These are phyloP conservation scores for Salvelinus namaycush DNA, from an alignment of 2,113 vertebrate species.

Conservation along the genomic window DNA sequence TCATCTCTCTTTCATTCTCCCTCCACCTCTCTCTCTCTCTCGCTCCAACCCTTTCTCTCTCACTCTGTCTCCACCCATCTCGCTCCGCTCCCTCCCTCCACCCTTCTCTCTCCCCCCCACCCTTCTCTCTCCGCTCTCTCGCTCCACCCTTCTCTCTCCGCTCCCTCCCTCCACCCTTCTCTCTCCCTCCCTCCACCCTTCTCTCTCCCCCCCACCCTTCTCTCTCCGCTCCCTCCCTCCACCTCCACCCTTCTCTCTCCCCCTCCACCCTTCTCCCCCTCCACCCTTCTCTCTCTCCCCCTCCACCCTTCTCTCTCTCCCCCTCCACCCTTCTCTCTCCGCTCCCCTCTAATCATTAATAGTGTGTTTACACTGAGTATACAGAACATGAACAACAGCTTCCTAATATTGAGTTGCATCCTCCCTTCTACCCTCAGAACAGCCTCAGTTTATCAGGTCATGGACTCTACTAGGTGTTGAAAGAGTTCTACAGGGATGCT, in stretches of 20 bases:
- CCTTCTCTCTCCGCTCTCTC: too few species aligned
- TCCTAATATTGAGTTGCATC: too few species aligned
- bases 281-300: neutral
- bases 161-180: too few species aligned
- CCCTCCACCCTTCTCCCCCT: neutral
- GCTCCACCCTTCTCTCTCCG: too few species aligned
- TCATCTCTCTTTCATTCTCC: neutral
- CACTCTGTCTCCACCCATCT: constrained; percentile 16
- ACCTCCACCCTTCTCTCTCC: neutral
- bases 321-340: neutral
- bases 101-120: neutral
- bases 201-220: constrained; percentile 30
- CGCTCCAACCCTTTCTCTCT: constrained; percentile 12
- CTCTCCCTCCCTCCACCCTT: too few species aligned
- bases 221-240: neutral
- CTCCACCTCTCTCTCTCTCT: too few species aligned
- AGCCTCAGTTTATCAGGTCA: too few species aligned
- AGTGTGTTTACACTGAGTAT: neutral
- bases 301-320: neutral
- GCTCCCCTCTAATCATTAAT: constrained; percentile 1
- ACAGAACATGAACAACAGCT: neutral
- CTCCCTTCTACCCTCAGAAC: too few species aligned
- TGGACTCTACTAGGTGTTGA: too few species aligned
- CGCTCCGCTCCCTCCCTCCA: neutral
- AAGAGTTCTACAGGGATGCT: too few species aligned